Evolutionary conservation across 2,888 invertebrate genomes (phyloP).

Genomic region (Mythimna vitellina): DNA sequence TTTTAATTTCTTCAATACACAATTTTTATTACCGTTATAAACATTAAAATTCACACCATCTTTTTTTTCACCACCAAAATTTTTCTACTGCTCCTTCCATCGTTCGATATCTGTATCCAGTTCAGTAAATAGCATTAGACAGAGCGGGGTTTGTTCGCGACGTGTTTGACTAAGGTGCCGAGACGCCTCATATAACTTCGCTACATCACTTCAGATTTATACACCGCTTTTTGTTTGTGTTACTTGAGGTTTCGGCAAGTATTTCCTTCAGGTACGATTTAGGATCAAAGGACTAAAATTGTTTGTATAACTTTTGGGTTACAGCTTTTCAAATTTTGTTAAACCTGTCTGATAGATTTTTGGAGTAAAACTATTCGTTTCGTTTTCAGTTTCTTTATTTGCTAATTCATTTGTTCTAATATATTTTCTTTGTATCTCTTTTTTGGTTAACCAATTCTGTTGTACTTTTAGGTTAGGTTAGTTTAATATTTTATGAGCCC

Average conservation of each 20-base stretch:
- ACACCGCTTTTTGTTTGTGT: conserved; percentile 34
- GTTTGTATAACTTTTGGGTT: not conserved
- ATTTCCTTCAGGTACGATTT: not conserved
- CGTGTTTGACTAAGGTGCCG: conserved; percentile 74
- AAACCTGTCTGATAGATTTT: not conserved
- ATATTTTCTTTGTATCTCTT: not conserved
- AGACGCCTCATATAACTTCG: conserved; percentile 61
- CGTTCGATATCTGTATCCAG: conserved; percentile 37
- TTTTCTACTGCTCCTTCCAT: conserved; percentile 60
- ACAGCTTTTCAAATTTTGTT: too few species aligned
- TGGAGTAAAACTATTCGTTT: not conserved
- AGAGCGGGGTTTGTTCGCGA: conserved; percentile 71
- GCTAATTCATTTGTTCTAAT: not conserved
- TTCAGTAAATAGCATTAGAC: conserved; percentile 76
- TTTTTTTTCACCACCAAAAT: not conserved
- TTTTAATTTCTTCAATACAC: too few species aligned
- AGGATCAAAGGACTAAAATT: not conserved
- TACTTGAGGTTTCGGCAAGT: conserved; percentile 23
- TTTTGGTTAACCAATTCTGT: too few species aligned
- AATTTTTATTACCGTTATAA: not conserved
- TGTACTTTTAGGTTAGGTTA: too few species aligned
- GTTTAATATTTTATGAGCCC: too few species aligned
- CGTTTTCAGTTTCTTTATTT: too few species aligned
- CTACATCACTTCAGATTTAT: conserved; percentile 41
- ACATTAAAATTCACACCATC: not conserved